Conservation (phyloP, 2,113 vertebrate species). For the Egretta garzetta region DNA sequence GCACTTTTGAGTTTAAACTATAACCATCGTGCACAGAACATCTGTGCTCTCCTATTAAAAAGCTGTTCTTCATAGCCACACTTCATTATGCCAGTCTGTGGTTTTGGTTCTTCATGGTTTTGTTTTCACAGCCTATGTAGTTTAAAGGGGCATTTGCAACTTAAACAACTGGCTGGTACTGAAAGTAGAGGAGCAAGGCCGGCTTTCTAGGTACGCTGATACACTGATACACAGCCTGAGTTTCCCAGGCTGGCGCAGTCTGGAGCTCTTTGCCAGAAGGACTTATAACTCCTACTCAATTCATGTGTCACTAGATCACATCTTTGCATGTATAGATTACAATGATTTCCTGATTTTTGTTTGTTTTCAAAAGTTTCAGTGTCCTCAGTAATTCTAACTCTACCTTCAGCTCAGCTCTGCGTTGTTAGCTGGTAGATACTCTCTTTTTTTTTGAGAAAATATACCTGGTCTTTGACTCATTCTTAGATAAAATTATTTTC, state of each 20-base stretch:
- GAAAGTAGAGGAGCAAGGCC: neutral
- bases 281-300: neutral
- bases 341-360: neutral
- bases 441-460: neutral
- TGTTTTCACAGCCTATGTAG: neutral
- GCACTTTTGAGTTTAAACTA: conserved; percentile 19
- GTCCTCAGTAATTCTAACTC: neutral
- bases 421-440: neutral
- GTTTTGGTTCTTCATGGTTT: too few relatives aligned
- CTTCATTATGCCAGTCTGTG: neutral
- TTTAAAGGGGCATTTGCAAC: neutral
- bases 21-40: neutral
- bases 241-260: neutral
- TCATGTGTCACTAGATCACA: neutral
- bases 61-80: neutral
- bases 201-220: neutral
- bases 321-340: neutral
- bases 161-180: neutral
- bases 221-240: neutral
- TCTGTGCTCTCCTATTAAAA: conserved; percentile 39
- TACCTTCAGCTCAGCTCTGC: neutral
- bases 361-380: neutral
- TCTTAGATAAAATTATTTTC: neutral
- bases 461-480: neutral
- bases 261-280: neutral